These are phyloP conservation scores for Brachyptera putata DNA, from an alignment of 2,888 invertebrate genomes.

Conservation along the genomic window DNA sequence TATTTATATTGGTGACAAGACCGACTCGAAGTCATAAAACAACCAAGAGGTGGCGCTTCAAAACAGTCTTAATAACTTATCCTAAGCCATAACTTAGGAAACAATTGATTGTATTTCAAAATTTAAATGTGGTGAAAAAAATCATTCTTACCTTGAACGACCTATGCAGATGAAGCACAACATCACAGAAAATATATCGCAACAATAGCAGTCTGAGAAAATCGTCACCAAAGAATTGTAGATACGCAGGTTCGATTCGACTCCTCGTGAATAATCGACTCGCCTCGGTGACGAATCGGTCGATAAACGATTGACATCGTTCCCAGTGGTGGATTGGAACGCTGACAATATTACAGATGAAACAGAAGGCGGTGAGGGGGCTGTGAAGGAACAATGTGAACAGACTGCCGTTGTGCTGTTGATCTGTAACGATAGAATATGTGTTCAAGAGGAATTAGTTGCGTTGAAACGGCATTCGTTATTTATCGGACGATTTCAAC, in stretches of 20 bases:
- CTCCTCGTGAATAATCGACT: conserved; percentile 76
- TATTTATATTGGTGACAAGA: too few relatives aligned
- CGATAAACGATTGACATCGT: conserved; percentile 79
- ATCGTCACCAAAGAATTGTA: conserved; percentile 92
- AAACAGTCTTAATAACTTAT: too few relatives aligned
- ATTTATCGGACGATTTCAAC: neutral
- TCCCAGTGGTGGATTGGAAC: conserved; percentile 87
- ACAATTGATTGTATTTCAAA: too few relatives aligned
- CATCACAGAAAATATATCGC: conserved; percentile 91
- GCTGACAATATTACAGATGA: conserved; percentile 82
- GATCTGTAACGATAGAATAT: conserved; percentile 63
- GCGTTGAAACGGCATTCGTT: too few relatives aligned
- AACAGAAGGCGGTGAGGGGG: conserved; percentile 88
- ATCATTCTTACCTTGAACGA: conserved; percentile 59
- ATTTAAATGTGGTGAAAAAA: too few relatives aligned
- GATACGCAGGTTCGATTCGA: conserved; percentile 66
- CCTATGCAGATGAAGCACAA: conserved; percentile 82
- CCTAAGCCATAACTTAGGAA: too few relatives aligned
- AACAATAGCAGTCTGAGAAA: conserved; percentile 84
- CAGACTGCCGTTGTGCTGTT: conserved; percentile 82
- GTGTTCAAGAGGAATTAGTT: too few relatives aligned
- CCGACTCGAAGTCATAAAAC: too few relatives aligned
- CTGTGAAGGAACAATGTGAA: conserved; percentile 95
- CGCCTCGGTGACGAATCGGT: conserved; percentile 85
- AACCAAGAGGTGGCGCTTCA: too few relatives aligned